Evolutionary conservation across 53 echinoderm and acorn worm species (phyloP).

Genomic region (Zoroaster sp.): DNA sequence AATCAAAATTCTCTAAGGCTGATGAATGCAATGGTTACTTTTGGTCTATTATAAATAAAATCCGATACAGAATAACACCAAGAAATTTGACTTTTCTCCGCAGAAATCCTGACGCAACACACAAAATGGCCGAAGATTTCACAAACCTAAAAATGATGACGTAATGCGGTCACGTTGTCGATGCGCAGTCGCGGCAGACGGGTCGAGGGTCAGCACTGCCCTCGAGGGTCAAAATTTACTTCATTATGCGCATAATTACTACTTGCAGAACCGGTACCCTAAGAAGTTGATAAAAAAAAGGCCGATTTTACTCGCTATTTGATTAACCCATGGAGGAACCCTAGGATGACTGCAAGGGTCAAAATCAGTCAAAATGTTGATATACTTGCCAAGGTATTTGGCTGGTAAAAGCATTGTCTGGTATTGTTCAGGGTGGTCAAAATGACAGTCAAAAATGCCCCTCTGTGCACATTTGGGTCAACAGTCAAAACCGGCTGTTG

Average conservation of each 20-base stretch:
- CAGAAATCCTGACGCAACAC: not conserved
- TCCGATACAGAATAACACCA: not conserved
- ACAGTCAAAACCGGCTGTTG: too few species aligned
- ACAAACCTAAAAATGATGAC: constrained; percentile 62
- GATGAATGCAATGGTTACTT: not conserved
- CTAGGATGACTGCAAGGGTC: too few species aligned
- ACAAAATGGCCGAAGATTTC: constrained; percentile 55
- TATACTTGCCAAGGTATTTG: too few species aligned
- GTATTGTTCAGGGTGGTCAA: too few species aligned
- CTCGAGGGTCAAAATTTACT: not conserved
- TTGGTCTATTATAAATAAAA: not conserved
- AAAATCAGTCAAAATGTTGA: too few species aligned
- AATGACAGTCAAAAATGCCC: too few species aligned
- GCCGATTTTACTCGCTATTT: too few species aligned
- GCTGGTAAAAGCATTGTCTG: too few species aligned
- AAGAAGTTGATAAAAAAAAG: too few species aligned
- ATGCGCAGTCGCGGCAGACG: not conserved
- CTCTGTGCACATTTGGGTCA: too few species aligned
- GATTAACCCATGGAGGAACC: too few species aligned
- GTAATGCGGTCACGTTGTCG: constrained; percentile 20
- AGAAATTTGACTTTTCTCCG: not conserved
- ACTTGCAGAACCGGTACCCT: not conserved
- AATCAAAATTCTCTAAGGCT: not conserved
- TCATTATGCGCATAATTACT: too few species aligned
- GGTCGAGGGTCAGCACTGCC: constrained; percentile 30